These are phyloP conservation scores for Girardinichthys multiradiatus DNA, from an alignment of 2,113 vertebrate species.

Conservation along the genomic window DNA sequence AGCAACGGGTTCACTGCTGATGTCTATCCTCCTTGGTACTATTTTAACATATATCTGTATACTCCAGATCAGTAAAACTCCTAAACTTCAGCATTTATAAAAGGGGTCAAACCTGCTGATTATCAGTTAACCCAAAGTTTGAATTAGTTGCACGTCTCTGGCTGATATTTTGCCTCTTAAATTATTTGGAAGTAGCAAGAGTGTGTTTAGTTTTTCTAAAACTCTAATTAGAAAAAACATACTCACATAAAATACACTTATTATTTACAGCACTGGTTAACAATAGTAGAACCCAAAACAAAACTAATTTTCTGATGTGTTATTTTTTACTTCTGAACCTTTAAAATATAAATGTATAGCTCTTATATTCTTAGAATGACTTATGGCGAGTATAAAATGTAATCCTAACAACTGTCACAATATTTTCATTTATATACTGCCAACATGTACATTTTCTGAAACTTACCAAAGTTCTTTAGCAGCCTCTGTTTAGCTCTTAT, in stretches of 20 bases:
- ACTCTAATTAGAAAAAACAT: not conserved
- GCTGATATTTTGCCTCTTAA: not conserved
- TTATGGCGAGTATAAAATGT: not conserved
- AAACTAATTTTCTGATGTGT: not conserved
- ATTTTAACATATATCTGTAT: not conserved
- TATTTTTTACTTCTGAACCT: not conserved
- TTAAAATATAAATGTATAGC: not conserved
- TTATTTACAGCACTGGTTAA: not conserved
- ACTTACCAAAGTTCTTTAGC: not conserved
- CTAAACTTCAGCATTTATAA: not conserved
- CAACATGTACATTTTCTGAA: not conserved
- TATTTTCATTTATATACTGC: not conserved
- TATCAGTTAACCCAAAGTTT: not conserved
- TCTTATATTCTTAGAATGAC: not conserved
- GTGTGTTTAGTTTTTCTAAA: not conserved
- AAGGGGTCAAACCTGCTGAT: not conserved
- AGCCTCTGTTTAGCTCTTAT: not conserved
- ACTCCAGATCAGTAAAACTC: not conserved
- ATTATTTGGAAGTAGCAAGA: not conserved
- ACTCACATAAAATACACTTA: not conserved
- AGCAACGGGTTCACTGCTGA: not conserved
- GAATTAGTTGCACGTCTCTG: not conserved
- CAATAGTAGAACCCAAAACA: not conserved
- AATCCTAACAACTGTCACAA: not conserved
- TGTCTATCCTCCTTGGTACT: not conserved